These are phyloP conservation scores for Lanistes nyassanus DNA, from an alignment of 1,140 invertebrate species.

Conservation along the genomic window DNA sequence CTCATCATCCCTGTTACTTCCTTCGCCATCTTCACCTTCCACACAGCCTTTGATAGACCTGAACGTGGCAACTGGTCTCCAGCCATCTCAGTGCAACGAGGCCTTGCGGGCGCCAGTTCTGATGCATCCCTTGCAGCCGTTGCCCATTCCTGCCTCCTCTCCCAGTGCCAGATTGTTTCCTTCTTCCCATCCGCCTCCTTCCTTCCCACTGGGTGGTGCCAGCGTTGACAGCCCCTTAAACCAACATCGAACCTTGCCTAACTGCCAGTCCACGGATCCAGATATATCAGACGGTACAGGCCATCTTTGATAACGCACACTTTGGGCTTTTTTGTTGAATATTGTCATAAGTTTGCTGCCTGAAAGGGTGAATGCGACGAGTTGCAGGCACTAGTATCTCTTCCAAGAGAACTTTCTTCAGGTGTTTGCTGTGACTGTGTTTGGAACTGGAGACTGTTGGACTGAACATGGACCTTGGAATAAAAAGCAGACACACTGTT, in stretches of 20 bases:
- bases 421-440: not conserved
- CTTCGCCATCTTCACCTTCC: conserved; percentile 16
- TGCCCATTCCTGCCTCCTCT: conserved; percentile 14
- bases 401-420: not conserved
- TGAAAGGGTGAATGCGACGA: not conserved
- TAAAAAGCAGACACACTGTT: not conserved
- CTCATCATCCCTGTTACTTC: conserved; percentile 22
- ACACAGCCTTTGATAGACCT: not conserved
- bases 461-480: not conserved
- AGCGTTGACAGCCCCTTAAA: conserved; percentile 10
- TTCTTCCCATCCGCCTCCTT: conserved; percentile 3
- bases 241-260: conserved; percentile 23
- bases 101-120: not conserved
- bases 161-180: not conserved
- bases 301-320: conserved; percentile 22
- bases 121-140: conserved; percentile 15
- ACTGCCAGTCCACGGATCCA: conserved; percentile 9
- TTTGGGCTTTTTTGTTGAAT: not conserved
- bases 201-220: not conserved
- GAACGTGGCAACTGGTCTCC: not conserved
- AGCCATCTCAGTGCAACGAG: not conserved
- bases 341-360: not conserved
- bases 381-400: too few species aligned
- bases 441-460: not conserved
- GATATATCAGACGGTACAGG: conserved; percentile 12